Conservation (phyloP, 2,797 vertebrate species). For the Galago senegalensis region DNA sequence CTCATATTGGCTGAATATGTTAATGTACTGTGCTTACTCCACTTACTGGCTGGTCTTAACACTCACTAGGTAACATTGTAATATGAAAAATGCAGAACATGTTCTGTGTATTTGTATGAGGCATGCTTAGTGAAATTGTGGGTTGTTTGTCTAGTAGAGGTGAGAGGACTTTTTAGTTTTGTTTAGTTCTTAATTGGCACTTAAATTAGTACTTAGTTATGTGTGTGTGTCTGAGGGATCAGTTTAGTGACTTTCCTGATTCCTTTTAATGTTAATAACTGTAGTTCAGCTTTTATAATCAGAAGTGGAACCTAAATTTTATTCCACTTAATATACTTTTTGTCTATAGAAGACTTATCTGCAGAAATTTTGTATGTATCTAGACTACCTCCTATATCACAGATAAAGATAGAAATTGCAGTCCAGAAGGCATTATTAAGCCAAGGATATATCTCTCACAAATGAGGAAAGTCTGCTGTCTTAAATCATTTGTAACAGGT, state of each 20-base stretch:
- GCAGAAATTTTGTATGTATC: neutral
- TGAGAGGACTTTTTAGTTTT: neutral
- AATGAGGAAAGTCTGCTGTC: constrained; percentile 10
- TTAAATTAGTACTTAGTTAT: neutral
- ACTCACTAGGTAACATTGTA: neutral
- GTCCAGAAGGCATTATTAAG: neutral
- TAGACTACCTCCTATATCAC: neutral
- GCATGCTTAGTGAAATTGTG: neutral
- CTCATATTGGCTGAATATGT: neutral
- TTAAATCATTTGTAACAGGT: constrained; percentile 37
- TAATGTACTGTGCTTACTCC: neutral
- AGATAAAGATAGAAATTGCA: constrained; percentile 27
- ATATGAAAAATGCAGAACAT: neutral
- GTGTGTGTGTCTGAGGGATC: neutral
- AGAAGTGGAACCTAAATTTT: neutral
- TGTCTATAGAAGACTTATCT: constrained; percentile 40
- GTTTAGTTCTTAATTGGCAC: neutral
- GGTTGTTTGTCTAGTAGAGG: neutral
- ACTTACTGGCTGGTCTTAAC: neutral
- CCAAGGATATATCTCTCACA: neutral
- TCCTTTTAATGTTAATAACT: constrained; percentile 36
- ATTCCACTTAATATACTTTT: neutral
- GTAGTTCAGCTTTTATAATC: constrained; percentile 14
- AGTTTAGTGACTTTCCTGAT: neutral
- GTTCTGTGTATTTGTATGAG: neutral